A percentile compares a stretch with the other conserved stretches of the same genome.
These are phyloP conservation scores for Cephus runcator DNA, from an alignment of 2,888 invertebrate genomes.

Conservation along the genomic window DNA sequence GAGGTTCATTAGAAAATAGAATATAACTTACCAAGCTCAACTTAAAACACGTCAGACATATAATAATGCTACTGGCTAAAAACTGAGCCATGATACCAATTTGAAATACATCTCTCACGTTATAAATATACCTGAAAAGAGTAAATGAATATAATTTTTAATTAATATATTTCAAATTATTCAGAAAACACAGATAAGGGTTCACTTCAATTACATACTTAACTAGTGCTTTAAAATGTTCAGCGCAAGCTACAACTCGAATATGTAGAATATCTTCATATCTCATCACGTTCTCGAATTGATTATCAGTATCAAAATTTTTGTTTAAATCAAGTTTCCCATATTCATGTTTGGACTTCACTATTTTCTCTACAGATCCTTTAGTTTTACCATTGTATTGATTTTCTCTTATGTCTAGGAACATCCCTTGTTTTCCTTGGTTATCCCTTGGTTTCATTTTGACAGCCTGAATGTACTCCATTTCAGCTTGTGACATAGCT, in stretches of 20 bases:
- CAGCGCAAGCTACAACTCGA: conserved; percentile 34
- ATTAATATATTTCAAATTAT: neutral
- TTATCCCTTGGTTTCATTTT: no score
- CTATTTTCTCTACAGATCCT: no score
- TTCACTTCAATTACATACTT: conserved; percentile 35
- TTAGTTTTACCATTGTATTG: neutral
- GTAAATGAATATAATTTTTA: neutral
- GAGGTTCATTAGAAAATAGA: neutral
- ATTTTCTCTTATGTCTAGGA: no score
- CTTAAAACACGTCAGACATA: conserved; percentile 61
- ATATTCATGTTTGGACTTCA: no score
- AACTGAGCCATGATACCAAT: conserved; percentile 55
- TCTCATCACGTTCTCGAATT: no score
- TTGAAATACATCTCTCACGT: conserved; percentile 43
- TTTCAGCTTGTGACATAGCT: no score
- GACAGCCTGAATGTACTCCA: no score
- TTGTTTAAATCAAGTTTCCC: no score
- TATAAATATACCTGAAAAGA: conserved; percentile 51
- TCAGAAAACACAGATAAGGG: no score
- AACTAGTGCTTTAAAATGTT: conserved; percentile 50
- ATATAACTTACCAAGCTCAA: conserved; percentile 51
- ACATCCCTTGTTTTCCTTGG: no score
- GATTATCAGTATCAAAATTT: no score
- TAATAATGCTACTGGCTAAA: conserved; percentile 51
- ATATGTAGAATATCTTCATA: conserved; percentile 10